Percentiles rank a stretch among this genome's conserved stretches.
phyloP scores from a whole-genome alignment of 2,797 vertebrate species.

The Aselliscus stoliczkanus region DNA sequence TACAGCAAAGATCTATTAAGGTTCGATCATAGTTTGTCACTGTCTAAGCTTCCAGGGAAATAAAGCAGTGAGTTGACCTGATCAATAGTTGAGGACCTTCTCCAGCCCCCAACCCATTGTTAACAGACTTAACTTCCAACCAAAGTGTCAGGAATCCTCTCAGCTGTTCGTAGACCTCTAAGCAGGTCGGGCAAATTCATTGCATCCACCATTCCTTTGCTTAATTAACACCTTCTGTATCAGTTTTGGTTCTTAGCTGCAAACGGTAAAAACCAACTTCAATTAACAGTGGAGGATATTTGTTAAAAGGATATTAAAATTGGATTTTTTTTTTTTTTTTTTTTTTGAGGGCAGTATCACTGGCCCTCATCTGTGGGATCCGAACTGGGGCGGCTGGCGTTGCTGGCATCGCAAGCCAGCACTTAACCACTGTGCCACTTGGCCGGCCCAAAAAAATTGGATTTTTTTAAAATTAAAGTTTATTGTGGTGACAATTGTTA shows the following conservation, averaged over 20 bases:
- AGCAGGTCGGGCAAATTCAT: too few species aligned
- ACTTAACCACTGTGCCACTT: too few species aligned
- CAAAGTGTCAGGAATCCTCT: not conserved
- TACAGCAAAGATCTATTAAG: not conserved
- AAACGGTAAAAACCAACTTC: not conserved
- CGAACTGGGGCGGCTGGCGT: too few species aligned
- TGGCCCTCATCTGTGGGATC: too few species aligned
- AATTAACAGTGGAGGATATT: not conserved
- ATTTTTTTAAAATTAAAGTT: too few species aligned
- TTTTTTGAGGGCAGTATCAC: too few species aligned
- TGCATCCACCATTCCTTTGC: not conserved
- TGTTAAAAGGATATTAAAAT: not conserved
- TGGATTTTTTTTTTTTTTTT: too few species aligned
- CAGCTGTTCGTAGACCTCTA: not conserved
- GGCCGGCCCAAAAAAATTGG: too few species aligned
- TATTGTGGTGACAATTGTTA: too few species aligned
- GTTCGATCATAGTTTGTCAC: not conserved
- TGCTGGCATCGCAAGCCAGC: too few species aligned
- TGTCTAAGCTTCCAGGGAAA: not conserved
- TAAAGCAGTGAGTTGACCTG: not conserved
- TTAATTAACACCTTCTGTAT: not conserved
- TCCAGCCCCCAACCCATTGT: not conserved
- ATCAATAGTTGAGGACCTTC: not conserved
- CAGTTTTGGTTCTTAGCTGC: not conserved
- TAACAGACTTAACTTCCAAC: not conserved